Evolutionary conservation across 2,797 vertebrate species (phyloP).

Genomic region (Melanogrammus aeglefinus): DNA sequence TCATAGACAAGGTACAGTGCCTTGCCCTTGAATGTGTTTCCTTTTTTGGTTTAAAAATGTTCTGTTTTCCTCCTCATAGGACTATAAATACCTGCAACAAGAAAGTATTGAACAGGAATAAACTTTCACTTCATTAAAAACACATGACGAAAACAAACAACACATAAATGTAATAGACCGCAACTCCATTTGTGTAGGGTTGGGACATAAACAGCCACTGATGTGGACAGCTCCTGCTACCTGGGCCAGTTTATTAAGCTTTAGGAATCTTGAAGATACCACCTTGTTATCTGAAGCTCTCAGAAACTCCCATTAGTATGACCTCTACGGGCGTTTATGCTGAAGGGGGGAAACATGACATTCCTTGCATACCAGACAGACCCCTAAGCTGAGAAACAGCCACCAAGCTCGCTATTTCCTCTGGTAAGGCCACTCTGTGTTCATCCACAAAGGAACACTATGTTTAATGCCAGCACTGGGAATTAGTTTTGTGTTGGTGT

Average conservation of each 20-base stretch:
- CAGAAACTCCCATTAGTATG: constrained; percentile 9
- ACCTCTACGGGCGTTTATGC: constrained; percentile 31
- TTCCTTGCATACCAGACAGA: constrained; percentile 54
- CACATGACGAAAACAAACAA: background rate
- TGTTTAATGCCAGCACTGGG: background rate
- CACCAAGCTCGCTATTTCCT: constrained; percentile 29
- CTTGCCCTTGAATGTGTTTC: no score
- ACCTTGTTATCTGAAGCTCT: constrained; percentile 19
- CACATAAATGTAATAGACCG: background rate
- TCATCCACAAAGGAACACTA: background rate
- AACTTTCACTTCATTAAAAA: background rate
- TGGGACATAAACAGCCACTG: background rate
- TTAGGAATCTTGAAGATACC: constrained; percentile 7
- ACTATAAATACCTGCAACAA: background rate
- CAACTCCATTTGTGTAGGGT: background rate
- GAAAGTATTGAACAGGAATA: background rate
- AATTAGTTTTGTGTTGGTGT: background rate
- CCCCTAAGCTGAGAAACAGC: constrained; percentile 26
- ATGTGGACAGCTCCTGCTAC: background rate
- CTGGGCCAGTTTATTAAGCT: background rate
- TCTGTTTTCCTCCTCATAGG: background rate
- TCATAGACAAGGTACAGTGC: constrained; percentile 89
- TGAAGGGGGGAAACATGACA: constrained; percentile 36
- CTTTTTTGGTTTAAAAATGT: no score
- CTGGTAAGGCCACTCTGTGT: constrained; percentile 13